Evolutionary conservation across 2,888 invertebrate species (phyloP).

Genomic region (Gari tellinella): DNA sequence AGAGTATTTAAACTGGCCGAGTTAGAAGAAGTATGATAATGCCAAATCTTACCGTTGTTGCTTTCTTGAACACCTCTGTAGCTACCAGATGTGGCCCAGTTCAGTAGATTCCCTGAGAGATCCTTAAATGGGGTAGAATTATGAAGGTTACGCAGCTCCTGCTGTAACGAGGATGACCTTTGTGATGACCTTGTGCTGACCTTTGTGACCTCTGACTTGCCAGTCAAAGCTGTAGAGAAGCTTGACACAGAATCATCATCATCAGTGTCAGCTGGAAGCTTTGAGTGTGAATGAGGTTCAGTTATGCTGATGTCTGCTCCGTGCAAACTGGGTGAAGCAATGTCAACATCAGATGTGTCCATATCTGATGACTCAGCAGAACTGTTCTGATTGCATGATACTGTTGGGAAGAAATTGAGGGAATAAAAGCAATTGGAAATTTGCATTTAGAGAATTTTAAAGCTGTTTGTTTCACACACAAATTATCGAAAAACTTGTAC

Average conservation of each 20-base stretch:
- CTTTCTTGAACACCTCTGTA: too few species aligned
- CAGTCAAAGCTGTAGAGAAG: conserved; percentile 6
- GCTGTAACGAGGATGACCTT: conserved; percentile 2
- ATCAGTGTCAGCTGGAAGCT: neutral
- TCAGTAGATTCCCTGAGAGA: neutral
- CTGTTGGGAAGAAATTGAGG: too few species aligned
- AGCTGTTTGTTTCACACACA: too few species aligned
- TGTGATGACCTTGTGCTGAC: neutral
- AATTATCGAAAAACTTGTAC: too few species aligned
- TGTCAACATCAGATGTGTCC: neutral
- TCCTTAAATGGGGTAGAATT: conserved; percentile 7
- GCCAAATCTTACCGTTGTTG: too few species aligned
- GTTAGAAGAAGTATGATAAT: too few species aligned
- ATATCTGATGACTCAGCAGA: neutral
- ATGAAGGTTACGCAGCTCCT: conserved; percentile 3
- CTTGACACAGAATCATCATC: conserved; percentile 11
- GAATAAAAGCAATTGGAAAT: too few species aligned
- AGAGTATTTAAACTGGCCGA: too few species aligned
- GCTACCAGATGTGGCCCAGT: neutral
- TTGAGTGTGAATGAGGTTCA: neutral
- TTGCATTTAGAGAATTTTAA: too few species aligned
- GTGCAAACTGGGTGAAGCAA: neutral
- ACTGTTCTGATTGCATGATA: too few species aligned
- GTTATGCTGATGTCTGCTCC: neutral
- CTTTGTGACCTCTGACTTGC: conserved; percentile 2